These are phyloP conservation scores for Myiozetetes cayanensis DNA, from an alignment of 2,113 vertebrate genomes.

Conservation along the genomic window DNA sequence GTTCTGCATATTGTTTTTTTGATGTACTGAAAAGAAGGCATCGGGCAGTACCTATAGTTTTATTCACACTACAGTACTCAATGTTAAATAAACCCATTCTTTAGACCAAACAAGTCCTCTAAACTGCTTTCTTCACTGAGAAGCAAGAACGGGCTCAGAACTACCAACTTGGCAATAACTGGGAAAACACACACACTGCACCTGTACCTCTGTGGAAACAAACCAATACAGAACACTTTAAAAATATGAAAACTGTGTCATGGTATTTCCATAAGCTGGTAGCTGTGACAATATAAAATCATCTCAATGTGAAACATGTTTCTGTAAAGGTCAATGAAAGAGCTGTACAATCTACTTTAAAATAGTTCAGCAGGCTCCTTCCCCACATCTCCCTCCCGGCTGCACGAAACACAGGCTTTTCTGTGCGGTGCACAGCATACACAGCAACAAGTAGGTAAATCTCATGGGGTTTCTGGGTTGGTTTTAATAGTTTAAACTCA, in stretches of 20 bases:
- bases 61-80: not conserved
- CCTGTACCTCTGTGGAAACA: not conserved
- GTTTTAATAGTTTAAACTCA: slow-evolving; percentile 56
- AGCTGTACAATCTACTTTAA: not conserved
- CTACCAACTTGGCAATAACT: not conserved
- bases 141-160: not conserved
- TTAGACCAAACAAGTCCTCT: not conserved
- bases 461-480: not conserved
- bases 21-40: not conserved
- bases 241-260: not conserved
- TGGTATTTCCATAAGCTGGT: not conserved
- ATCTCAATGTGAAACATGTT: not conserved
- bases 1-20: not conserved
- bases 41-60: not conserved
- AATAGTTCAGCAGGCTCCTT: not conserved
- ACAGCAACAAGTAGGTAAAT: not conserved
- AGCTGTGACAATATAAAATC: not conserved
- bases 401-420: not conserved
- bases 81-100: not conserved
- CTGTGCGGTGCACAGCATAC: not conserved
- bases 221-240: not conserved
- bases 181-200: not conserved
- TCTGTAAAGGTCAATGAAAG: not conserved
- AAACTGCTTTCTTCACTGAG: not conserved
- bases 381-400: not conserved